phyloP scores from a whole-genome alignment of 1,140 invertebrate species.

The Campodea augens region DNA sequence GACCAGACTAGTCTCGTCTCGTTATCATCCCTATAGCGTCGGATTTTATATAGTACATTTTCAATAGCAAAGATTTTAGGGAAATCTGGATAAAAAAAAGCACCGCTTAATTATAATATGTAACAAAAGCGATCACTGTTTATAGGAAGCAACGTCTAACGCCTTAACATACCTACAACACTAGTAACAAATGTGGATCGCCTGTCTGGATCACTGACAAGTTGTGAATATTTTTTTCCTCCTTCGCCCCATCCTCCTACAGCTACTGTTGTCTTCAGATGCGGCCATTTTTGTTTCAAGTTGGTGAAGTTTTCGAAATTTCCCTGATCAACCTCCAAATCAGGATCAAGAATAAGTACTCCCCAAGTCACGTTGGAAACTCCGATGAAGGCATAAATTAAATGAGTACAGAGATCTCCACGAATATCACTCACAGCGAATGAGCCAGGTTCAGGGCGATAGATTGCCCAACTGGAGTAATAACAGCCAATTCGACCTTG shows the following conservation, averaged over 20 bases:
- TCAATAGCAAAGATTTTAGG: too few species aligned
- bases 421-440: slow-evolving; percentile 22
- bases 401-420: slow-evolving; percentile 22
- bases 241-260: slow-evolving; percentile 28
- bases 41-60: too few species aligned
- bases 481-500: too few species aligned
- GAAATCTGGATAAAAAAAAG: too few species aligned
- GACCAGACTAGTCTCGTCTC: too few species aligned
- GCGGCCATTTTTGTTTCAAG: slow-evolving; percentile 20
- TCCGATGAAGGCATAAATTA: slow-evolving; percentile 25
- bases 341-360: slow-evolving; percentile 19
- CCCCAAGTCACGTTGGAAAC: slow-evolving; percentile 23
- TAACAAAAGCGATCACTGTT: too few species aligned
- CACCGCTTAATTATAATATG: too few species aligned
- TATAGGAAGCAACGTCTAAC: too few species aligned
- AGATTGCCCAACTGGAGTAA: too few species aligned
- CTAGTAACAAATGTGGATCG: slow-evolving; percentile 8
- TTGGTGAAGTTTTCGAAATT: slow-evolving; percentile 25
- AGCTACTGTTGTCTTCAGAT: slow-evolving; percentile 21
- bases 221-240: slow-evolving; percentile 8
- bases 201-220: slow-evolving; percentile 3
- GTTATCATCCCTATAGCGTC: too few species aligned
- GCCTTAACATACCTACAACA: slow-evolving; percentile 11
- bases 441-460: too few species aligned
- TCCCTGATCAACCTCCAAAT: slow-evolving; percentile 29